Conservation (phyloP, 2,888 invertebrate species). For the Athetis lepigone region DNA sequence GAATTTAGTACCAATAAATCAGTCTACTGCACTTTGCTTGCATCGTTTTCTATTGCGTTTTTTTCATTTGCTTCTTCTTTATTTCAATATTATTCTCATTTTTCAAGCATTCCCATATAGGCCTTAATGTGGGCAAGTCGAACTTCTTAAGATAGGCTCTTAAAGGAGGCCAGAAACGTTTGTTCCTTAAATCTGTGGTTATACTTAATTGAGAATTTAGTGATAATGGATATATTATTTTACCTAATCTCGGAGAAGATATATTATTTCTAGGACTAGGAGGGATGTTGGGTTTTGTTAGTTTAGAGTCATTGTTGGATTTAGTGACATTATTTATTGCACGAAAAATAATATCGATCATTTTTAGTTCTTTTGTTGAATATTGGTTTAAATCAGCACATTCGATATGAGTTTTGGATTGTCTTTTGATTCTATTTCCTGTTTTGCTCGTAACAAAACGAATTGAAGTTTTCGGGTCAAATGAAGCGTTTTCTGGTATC, state of each 20-base stretch:
- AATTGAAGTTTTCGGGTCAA: slow-evolving; percentile 2
- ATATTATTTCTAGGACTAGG: neutral
- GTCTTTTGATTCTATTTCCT: neutral
- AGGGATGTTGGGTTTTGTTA: neutral
- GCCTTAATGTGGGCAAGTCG: neutral
- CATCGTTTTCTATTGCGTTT: too few species aligned
- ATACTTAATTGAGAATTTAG: slow-evolving; percentile 32
- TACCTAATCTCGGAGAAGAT: fast-evolving
- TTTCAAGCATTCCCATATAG: slow-evolving; percentile 5
- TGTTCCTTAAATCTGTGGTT: slow-evolving; percentile 25
- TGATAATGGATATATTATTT: slow-evolving; percentile 21
- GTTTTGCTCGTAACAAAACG: slow-evolving; percentile 11
- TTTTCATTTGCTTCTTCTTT: too few species aligned
- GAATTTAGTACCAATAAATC: too few species aligned
- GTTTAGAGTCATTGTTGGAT: neutral
- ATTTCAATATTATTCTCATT: too few species aligned
- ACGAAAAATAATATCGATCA: slow-evolving; percentile 33
- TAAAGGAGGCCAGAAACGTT: slow-evolving; percentile 35
- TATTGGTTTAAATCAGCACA: slow-evolving; percentile 8
- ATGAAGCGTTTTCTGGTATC: neutral
- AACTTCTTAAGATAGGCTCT: slow-evolving; percentile 8
- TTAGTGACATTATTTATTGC: neutral
- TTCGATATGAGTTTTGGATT: slow-evolving; percentile 15
- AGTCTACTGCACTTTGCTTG: too few species aligned
- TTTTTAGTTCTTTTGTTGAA: slow-evolving; percentile 21